Conservation (phyloP, 2,888 invertebrate genomes). For the Gnatocerus cornutus region DNA sequence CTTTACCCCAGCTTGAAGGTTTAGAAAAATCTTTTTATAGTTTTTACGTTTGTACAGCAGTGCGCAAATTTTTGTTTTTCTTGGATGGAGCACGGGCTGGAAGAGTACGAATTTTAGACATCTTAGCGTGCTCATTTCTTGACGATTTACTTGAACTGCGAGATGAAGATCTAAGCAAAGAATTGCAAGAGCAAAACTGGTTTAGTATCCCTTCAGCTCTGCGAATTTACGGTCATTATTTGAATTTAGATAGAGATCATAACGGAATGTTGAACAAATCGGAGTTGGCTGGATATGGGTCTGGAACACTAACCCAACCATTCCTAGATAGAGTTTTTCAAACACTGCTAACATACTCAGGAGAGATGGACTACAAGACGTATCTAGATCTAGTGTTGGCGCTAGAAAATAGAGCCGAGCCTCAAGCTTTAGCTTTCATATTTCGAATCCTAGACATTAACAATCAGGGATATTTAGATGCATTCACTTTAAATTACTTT, state of each 20-base stretch:
- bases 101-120: slow-evolving; percentile 91
- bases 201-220: slow-evolving; percentile 92
- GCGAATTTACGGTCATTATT: slow-evolving; percentile 93
- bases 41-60: slow-evolving; percentile 97
- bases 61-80: slow-evolving; percentile 96
- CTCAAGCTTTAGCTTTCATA: slow-evolving; percentile 92
- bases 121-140: slow-evolving; percentile 91
- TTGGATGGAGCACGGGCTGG: slow-evolving; percentile 92
- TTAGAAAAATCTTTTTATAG: slow-evolving; percentile 94
- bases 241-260: slow-evolving; percentile 94
- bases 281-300: slow-evolving; percentile 91
- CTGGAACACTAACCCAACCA: slow-evolving; percentile 91
- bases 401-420: slow-evolving; percentile 92
- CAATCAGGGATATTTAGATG: slow-evolving; percentile 89
- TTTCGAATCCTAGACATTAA: slow-evolving; percentile 94
- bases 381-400: slow-evolving; percentile 96
- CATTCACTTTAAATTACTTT: slow-evolving; percentile 93
- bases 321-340: slow-evolving; percentile 96
- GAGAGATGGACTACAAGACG: slow-evolving; percentile 98
- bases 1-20: slow-evolving; percentile 90
- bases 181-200: slow-evolving; percentile 93
- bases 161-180: slow-evolving; percentile 76
- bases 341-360: slow-evolving; percentile 95
- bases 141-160: slow-evolving; percentile 88
- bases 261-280: slow-evolving; percentile 96